Evolutionary conservation across 2,888 invertebrate species (phyloP).

Genomic region (Heliconius ethilla): DNA sequence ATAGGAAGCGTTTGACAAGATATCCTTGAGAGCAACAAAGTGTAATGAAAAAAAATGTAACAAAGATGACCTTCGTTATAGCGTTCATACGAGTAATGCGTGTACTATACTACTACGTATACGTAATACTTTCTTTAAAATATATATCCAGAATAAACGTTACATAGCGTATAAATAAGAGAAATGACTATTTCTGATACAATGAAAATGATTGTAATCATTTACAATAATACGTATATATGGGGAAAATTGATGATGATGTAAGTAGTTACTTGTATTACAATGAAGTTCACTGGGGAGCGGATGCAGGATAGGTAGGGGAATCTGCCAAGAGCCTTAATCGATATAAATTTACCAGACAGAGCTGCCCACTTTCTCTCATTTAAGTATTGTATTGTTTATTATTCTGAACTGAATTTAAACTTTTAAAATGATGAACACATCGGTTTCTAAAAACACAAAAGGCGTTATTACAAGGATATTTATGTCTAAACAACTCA

Average conservation of each 20-base stretch:
- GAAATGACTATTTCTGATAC: constrained; percentile 16
- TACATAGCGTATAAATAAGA: constrained; percentile 7
- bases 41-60: constrained; percentile 44
- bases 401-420: not conserved
- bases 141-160: not conserved
- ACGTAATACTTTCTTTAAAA: constrained; percentile 29
- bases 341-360: constrained; percentile 60
- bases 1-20: constrained; percentile 65
- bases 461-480: not conserved
- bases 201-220: too few relatives aligned
- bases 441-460: not conserved
- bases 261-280: not conserved
- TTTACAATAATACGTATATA: not conserved
- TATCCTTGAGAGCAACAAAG: constrained; percentile 77
- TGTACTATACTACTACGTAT: too few relatives aligned
- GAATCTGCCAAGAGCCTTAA: constrained; percentile 66
- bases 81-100: constrained; percentile 25
- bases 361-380: constrained; percentile 28
- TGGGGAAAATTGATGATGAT: not conserved
- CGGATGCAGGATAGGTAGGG: constrained; percentile 62
- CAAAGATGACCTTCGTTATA: constrained; percentile 34
- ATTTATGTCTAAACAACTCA: not conserved
- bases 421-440: not conserved
- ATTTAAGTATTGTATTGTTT: constrained; percentile 24
- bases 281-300: constrained; percentile 18